These are phyloP conservation scores for Plectrocnemia conspersa DNA, from an alignment of 1,140 invertebrate species.

Conservation along the genomic window DNA sequence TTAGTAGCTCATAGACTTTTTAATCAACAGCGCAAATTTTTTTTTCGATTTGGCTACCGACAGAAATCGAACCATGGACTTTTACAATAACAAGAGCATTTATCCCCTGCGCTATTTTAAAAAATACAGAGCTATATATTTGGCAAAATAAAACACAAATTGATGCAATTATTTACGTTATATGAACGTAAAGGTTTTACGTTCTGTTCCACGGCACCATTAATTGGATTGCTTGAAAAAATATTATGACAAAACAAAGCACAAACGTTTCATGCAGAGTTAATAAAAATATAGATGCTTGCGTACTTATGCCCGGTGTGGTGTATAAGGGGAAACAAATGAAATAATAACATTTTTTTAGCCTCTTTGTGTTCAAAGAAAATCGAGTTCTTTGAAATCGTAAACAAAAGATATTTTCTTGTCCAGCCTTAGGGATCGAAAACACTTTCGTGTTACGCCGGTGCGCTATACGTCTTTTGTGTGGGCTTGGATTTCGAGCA, in stretches of 20 bases:
- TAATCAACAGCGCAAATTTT: slow-evolving; percentile 11
- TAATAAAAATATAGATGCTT: slow-evolving; percentile 7
- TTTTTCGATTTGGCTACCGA: slow-evolving; percentile 5
- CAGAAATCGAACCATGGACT: too few relatives aligned
- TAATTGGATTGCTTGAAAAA: slow-evolving; percentile 28
- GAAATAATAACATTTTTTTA: slow-evolving; percentile 31
- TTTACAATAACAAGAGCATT: too few relatives aligned
- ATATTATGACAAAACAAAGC: slow-evolving; percentile 24
- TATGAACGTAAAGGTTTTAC: too few relatives aligned
- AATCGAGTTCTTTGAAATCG: slow-evolving; percentile 19
- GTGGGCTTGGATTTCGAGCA: slow-evolving; percentile 3
- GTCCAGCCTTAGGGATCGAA: slow-evolving; percentile 25
- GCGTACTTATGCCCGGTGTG: not conserved
- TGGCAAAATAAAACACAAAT: too few relatives aligned
- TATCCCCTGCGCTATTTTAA: too few relatives aligned
- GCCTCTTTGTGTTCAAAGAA: slow-evolving; percentile 27
- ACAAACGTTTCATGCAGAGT: slow-evolving; percentile 20
- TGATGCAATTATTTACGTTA: too few relatives aligned
- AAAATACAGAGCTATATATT: too few relatives aligned
- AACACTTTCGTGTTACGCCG: slow-evolving; percentile 22
- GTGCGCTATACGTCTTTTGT: slow-evolving; percentile 18
- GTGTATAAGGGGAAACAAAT: slow-evolving; percentile 17
- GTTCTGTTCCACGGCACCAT: slow-evolving; percentile 6
- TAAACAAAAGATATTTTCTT: slow-evolving; percentile 30
- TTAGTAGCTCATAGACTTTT: too few relatives aligned